Evolutionary conservation across 2,888 invertebrate species (phyloP).

Genomic region (Nephrotoma flavescens): DNA sequence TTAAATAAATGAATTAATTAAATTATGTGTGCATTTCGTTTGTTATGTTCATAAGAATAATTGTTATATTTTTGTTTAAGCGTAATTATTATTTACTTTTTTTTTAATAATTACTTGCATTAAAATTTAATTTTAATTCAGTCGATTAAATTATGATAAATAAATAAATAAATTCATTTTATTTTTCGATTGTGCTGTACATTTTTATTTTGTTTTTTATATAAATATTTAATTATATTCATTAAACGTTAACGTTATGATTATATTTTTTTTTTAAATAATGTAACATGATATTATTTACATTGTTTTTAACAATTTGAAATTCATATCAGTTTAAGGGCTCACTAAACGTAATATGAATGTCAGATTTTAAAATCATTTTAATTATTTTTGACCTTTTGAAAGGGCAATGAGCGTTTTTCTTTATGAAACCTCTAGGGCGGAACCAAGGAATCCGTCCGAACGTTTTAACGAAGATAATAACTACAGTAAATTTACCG

Average conservation of each 20-base stretch:
- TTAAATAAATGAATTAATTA: background rate
- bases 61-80: background rate
- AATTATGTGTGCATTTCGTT: background rate
- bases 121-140: background rate
- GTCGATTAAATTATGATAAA: background rate
- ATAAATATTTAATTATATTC: background rate
- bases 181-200: background rate
- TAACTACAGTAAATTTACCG: too few species aligned
- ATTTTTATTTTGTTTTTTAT: background rate
- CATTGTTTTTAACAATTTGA: background rate
- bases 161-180: background rate
- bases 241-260: background rate
- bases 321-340: background rate
- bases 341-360: background rate
- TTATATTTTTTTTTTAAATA: background rate
- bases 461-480: too few species aligned
- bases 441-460: too few species aligned
- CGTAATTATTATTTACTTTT: background rate
- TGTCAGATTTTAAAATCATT: background rate
- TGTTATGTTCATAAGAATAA: background rate
- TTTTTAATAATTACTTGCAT: background rate
- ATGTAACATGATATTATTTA: background rate
- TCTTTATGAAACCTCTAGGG: background rate
- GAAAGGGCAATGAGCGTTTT: background rate
- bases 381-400: background rate